phyloP scores from a whole-genome alignment of 1,140 invertebrate genomes.

The Drosophila saltans region DNA sequence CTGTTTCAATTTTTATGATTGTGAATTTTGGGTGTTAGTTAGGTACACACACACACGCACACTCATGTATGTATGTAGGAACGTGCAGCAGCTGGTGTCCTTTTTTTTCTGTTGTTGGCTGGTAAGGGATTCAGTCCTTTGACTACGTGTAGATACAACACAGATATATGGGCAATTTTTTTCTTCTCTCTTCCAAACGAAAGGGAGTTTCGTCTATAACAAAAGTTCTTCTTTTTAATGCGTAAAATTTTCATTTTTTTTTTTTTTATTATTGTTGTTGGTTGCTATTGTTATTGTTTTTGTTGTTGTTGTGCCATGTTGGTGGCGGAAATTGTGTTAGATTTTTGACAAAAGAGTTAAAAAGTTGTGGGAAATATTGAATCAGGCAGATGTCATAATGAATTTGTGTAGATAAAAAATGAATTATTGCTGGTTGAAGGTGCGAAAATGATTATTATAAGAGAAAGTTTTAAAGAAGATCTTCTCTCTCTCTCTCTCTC shows the following conservation, averaged over 20 bases:
- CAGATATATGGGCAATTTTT: constrained; percentile 78
- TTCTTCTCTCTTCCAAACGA: not conserved
- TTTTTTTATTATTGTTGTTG: constrained; percentile 33
- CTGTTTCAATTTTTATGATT: constrained; percentile 74
- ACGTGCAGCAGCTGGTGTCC: constrained; percentile 71
- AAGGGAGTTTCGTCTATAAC: constrained; percentile 35
- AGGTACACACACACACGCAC: constrained; percentile 9
- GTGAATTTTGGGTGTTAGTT: constrained; percentile 30
- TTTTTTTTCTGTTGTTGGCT: constrained; percentile 30
- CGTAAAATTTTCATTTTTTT: constrained; percentile 81
- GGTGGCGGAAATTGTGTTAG: constrained; percentile 72
- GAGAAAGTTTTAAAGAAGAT: not conserved
- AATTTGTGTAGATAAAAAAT: not conserved
- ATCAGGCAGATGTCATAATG: constrained; percentile 44
- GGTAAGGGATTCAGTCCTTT: constrained; percentile 12
- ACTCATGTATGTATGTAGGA: not conserved
- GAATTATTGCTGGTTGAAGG: constrained; percentile 25
- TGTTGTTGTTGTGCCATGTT: constrained; percentile 43
- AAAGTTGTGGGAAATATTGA: constrained; percentile 70
- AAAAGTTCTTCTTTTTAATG: constrained; percentile 68
- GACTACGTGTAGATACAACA: constrained; percentile 37
- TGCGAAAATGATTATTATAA: constrained; percentile 54
- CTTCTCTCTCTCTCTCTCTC: too few relatives aligned
- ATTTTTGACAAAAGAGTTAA: constrained; percentile 76
- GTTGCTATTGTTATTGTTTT: constrained; percentile 27